These are phyloP conservation scores for Philonicus albiceps DNA, from an alignment of 2,888 invertebrate genomes.

Conservation along the genomic window DNA sequence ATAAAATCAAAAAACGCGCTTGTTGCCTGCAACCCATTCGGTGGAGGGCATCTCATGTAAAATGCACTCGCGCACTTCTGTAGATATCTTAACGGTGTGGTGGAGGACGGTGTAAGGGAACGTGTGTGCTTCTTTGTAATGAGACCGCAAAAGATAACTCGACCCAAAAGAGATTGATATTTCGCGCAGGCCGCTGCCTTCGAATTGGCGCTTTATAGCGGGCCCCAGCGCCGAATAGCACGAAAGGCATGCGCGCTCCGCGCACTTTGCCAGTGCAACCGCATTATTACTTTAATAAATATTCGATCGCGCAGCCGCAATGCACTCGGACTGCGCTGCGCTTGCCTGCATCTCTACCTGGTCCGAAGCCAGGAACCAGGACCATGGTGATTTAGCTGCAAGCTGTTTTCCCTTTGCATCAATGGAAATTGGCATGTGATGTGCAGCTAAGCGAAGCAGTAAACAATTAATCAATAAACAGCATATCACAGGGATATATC, in stretches of 20 bases:
- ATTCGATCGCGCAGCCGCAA: background rate
- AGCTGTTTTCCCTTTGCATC: slow-evolving; percentile 36
- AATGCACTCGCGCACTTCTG: background rate
- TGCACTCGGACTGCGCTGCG: background rate
- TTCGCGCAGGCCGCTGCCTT: background rate
- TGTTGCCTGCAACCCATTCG: background rate
- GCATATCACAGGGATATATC: slow-evolving; percentile 34
- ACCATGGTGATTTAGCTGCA: slow-evolving; percentile 19
- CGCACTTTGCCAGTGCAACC: slow-evolving; percentile 16
- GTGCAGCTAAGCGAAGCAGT: slow-evolving; percentile 37
- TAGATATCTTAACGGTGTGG: background rate
- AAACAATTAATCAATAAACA: slow-evolving; percentile 42
- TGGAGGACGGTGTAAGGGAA: background rate
- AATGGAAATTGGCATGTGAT: slow-evolving; percentile 36
- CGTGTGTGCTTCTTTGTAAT: slow-evolving; percentile 35
- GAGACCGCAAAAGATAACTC: slow-evolving; percentile 35
- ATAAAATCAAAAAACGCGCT: slow-evolving; percentile 34
- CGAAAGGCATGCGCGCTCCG: slow-evolving; percentile 7
- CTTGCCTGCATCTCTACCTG: background rate
- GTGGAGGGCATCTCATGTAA: background rate
- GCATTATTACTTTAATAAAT: slow-evolving; percentile 36
- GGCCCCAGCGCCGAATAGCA: slow-evolving; percentile 14
- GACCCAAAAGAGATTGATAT: slow-evolving; percentile 35
- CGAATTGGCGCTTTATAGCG: slow-evolving; percentile 6
- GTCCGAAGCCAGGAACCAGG: background rate